phyloP scores from a whole-genome alignment of 2,113 vertebrate species.

The Noctilio leporinus region DNA sequence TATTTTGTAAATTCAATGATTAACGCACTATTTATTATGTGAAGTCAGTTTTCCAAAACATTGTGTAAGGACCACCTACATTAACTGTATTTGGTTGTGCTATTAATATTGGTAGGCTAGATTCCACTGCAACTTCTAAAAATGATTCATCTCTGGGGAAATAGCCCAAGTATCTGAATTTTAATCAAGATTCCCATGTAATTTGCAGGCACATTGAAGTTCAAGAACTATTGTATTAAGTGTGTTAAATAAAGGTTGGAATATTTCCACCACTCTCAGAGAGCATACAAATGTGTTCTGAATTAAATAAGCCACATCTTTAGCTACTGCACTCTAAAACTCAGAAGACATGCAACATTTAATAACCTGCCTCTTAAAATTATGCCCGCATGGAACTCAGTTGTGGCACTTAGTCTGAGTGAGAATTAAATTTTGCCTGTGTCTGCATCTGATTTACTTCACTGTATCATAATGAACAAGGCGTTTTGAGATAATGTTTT shows the following conservation, averaged over 20 bases:
- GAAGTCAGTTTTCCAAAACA: background rate
- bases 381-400: background rate
- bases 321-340: background rate
- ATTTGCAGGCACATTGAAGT: background rate
- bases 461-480: background rate
- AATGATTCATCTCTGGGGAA: background rate
- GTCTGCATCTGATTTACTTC: background rate
- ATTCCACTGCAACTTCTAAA: background rate
- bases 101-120: background rate
- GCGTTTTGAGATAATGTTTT: background rate
- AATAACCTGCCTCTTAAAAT: background rate
- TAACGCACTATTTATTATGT: background rate
- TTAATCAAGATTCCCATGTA: background rate
- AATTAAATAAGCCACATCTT: background rate
- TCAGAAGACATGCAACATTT: background rate
- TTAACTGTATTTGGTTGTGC: background rate
- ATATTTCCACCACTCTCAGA: background rate
- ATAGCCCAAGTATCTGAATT: background rate
- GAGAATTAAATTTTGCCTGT: background rate
- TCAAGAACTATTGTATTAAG: background rate
- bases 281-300: background rate
- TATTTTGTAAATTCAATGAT: background rate
- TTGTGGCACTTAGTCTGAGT: background rate
- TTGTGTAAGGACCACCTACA: rapidly evolving
- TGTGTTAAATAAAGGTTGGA: background rate